phyloP scores from a whole-genome alignment of 2,113 vertebrate species.

The Megaceryle torquata region DNA sequence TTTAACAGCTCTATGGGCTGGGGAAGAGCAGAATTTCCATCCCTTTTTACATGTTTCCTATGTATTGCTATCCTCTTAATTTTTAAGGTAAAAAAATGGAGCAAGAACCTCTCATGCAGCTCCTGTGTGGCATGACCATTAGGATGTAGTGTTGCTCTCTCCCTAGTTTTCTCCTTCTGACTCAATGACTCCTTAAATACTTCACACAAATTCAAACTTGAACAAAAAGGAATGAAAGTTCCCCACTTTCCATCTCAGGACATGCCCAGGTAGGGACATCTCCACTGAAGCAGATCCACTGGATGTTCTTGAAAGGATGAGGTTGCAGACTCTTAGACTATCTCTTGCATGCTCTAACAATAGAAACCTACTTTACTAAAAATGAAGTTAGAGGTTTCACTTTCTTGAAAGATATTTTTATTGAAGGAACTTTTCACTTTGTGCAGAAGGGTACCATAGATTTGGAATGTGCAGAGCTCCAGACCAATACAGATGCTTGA shows the following conservation, averaged over 20 bases:
- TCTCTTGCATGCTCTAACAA: background rate
- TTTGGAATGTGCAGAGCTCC: background rate
- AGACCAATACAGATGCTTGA: background rate
- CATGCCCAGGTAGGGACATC: fast-evolving
- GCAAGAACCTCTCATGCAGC: background rate
- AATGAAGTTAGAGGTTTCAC: background rate
- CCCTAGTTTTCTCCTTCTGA: background rate
- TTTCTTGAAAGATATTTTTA: background rate
- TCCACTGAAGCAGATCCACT: background rate
- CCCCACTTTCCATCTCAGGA: background rate
- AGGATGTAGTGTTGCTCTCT: background rate
- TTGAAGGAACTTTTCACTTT: background rate
- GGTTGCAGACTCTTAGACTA: background rate
- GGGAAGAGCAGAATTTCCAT: background rate
- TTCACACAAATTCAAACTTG: background rate
- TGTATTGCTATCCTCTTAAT: background rate
- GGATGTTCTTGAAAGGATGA: background rate
- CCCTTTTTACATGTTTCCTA: background rate
- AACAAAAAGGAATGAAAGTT: background rate
- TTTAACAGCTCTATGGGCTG: background rate
- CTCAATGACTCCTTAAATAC: background rate
- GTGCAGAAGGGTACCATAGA: background rate
- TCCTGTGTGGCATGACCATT: background rate
- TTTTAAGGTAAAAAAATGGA: background rate
- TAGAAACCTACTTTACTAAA: background rate